Percentiles rank a stretch among this genome's conserved stretches.
Evolutionary conservation across 1,140 invertebrate genomes (phyloP).

Genomic region (Gerris buenoi): DNA sequence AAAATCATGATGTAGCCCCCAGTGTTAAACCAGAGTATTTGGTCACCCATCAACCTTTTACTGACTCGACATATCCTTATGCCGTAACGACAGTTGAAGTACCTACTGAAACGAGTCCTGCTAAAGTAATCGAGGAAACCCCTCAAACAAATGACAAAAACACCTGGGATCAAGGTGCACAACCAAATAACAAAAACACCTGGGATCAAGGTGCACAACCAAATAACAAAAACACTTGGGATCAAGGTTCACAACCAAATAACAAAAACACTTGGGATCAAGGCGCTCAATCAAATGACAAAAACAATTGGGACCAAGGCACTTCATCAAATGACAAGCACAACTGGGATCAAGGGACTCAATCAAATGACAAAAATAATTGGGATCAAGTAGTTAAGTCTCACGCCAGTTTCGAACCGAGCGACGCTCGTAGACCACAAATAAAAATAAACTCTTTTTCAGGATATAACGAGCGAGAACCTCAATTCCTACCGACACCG

Average conservation of each 20-base stretch:
- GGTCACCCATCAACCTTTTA: neutral
- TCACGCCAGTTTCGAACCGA: neutral
- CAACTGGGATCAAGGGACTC: too few species aligned
- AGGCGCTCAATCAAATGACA: too few species aligned
- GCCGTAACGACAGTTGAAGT: constrained; percentile 19
- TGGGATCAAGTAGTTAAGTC: neutral
- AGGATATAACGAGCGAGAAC: neutral
- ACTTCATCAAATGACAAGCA: too few species aligned
- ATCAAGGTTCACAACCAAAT: too few species aligned
- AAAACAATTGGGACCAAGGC: too few species aligned
- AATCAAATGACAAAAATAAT: too few species aligned
- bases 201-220: neutral
- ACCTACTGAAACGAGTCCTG: constrained; percentile 8
- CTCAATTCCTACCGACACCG: constrained; percentile 17
- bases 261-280: too few species aligned
- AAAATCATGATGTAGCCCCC: neutral
- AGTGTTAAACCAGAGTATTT: constrained; percentile 8
- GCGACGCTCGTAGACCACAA: neutral
- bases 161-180: neutral
- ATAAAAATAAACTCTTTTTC: neutral
- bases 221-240: too few species aligned
- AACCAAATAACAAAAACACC: neutral
- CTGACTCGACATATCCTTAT: constrained; percentile 9
- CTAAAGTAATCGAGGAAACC: neutral
- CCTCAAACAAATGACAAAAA: neutral